Percentiles rank a stretch among this genome's conserved stretches.
These are phyloP conservation scores for Tetranychus cinnabarinus DNA, from an alignment of 1,140 invertebrate species.

Conservation along the genomic window DNA sequence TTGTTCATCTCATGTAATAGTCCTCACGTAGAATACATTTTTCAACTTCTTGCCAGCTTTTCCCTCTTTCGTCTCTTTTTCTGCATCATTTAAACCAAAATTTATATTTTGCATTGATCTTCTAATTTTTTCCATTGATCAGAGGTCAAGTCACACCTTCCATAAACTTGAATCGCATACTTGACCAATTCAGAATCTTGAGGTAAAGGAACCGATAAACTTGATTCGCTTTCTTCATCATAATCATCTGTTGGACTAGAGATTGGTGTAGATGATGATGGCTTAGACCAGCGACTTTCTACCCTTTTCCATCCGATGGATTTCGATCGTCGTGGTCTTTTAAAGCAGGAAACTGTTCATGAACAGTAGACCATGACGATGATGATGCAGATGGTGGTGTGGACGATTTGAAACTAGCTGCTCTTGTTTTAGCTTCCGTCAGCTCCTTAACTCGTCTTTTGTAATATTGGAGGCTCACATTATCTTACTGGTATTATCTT, in stretches of 20 bases:
- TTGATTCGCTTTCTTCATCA: conserved; percentile 6
- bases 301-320: not conserved
- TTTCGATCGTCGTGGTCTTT: not conserved
- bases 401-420: conserved; percentile 6
- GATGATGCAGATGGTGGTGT: not conserved
- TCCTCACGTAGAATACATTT: not conserved
- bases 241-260: not conserved
- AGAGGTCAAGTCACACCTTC: conserved; percentile 47
- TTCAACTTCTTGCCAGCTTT: conserved; percentile 18
- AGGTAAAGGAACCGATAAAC: not conserved
- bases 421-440: conserved; percentile 11
- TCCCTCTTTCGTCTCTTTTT: conserved; percentile 24
- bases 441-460: conserved; percentile 8
- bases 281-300: not conserved
- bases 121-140: conserved; percentile 83
- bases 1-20: no score
- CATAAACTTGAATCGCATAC: conserved; percentile 65
- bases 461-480: conserved; percentile 7
- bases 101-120: conserved; percentile 53
- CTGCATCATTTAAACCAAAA: conserved; percentile 20
- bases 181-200: conserved; percentile 48
- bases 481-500: conserved; percentile 6
- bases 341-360: not conserved
- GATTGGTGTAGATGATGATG: no score
- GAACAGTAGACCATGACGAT: not conserved